Evolutionary conservation across 2,888 invertebrate genomes (phyloP).

Genomic region (Yponomeuta evonymella): DNA sequence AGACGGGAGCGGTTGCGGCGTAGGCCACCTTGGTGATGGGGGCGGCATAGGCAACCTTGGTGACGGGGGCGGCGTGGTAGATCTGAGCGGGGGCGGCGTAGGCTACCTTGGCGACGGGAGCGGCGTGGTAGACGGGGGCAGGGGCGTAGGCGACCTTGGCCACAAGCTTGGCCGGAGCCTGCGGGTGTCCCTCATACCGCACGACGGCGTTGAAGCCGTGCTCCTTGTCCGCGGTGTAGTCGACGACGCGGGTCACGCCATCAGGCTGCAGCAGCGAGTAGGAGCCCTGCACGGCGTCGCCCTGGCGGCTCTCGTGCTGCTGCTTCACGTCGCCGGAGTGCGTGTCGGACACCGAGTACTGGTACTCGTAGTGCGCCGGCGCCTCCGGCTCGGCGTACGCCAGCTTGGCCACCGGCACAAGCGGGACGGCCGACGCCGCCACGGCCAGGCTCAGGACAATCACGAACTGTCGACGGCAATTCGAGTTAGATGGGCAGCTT

Average conservation of each 20-base stretch:
- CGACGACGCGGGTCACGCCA: constrained; percentile 61
- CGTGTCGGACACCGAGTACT: constrained; percentile 60
- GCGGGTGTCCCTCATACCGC: constrained; percentile 35
- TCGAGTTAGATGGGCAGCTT: background rate
- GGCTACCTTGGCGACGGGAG: constrained; percentile 29
- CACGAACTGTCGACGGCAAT: constrained; percentile 38
- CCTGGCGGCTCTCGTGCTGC: constrained; percentile 61
- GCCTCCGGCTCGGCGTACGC: constrained; percentile 31
- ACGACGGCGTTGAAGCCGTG: constrained; percentile 39
- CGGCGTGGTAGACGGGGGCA: constrained; percentile 28
- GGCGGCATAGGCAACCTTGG: constrained; percentile 13
- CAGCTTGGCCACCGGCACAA: constrained; percentile 35
- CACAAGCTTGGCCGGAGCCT: constrained; percentile 30
- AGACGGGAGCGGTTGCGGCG: constrained; percentile 24
- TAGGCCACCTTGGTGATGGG: constrained; percentile 31
- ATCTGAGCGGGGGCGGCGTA: constrained; percentile 27
- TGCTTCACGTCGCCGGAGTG: constrained; percentile 66
- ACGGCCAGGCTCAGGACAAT: constrained; percentile 47
- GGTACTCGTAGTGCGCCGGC: constrained; percentile 27
- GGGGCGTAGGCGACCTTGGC: constrained; percentile 26
- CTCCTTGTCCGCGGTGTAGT: constrained; percentile 49
- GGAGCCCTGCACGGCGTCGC: constrained; percentile 61
- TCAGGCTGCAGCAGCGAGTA: constrained; percentile 71
- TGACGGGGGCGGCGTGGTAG: constrained; percentile 8
- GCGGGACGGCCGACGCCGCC: constrained; percentile 32